Conservation (phyloP, 2,113 vertebrate genomes). For the Myotis brandtii region DNA sequence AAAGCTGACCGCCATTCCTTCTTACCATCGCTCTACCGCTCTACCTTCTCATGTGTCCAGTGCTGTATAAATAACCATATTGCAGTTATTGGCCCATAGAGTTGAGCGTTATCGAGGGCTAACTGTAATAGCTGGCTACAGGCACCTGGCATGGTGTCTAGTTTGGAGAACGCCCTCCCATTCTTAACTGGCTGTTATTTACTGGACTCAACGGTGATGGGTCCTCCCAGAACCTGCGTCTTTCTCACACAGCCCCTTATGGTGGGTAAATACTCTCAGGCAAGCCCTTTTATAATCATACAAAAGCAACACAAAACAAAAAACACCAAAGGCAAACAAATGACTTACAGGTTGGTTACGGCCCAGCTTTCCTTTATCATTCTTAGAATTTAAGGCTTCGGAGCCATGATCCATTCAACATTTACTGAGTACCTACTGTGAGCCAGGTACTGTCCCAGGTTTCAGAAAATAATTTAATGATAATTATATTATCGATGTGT, state of each 20-base stretch:
- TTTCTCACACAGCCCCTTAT: neutral
- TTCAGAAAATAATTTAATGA: slow-evolving; percentile 5
- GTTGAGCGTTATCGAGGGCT: neutral
- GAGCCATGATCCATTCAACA: neutral
- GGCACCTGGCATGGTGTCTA: neutral
- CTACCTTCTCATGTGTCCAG: neutral
- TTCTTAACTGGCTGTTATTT: neutral
- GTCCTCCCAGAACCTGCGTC: neutral
- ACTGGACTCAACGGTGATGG: neutral
- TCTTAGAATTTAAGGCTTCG: neutral
- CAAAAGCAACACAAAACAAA: neutral
- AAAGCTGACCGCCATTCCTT: neutral
- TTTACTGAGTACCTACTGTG: neutral
- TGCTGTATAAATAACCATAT: neutral
- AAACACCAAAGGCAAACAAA: neutral
- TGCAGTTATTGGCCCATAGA: neutral
- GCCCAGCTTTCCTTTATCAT: neutral
- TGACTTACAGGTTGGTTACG: neutral
- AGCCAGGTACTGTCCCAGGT: neutral
- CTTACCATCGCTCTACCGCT: neutral
- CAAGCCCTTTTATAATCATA: neutral
- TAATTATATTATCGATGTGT: neutral
- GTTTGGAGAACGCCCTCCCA: neutral
- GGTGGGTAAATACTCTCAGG: neutral
- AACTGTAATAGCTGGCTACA: neutral